Conservation (phyloP, 92 coral and sea anemone genomes). For the Bergia sp. region DNA sequence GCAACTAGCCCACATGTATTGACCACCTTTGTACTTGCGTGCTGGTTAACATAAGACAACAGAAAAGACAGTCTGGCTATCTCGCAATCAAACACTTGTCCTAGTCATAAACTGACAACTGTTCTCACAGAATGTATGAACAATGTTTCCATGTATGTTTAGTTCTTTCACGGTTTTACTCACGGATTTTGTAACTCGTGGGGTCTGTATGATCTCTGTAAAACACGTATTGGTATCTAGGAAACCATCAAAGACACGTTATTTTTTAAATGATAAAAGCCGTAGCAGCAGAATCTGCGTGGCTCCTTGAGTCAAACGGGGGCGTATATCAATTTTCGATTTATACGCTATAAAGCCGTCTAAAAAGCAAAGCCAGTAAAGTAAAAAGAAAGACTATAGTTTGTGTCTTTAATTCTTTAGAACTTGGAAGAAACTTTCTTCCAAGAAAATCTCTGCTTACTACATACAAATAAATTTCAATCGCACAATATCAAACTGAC, state of each 20-base stretch:
- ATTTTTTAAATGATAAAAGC: background rate
- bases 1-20: background rate
- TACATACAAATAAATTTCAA: no score
- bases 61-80: background rate
- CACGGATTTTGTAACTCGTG: background rate
- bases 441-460: no score
- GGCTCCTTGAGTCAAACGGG: background rate
- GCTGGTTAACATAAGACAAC: background rate
- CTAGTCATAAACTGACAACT: background rate
- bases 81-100: background rate
- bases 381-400: no score
- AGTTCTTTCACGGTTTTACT: background rate
- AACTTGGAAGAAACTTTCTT: no score
- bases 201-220: background rate
- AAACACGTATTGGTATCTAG: background rate
- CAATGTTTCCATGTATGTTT: no score
- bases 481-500: no score
- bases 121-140: background rate
- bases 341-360: background rate
- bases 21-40: background rate
- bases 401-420: background rate
- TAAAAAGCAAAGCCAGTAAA: background rate
- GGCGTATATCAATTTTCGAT: background rate
- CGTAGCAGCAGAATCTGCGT: background rate
- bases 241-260: background rate